These are phyloP conservation scores for Melipona beecheii DNA, from an alignment of 2,888 invertebrate species.

Conservation along the genomic window DNA sequence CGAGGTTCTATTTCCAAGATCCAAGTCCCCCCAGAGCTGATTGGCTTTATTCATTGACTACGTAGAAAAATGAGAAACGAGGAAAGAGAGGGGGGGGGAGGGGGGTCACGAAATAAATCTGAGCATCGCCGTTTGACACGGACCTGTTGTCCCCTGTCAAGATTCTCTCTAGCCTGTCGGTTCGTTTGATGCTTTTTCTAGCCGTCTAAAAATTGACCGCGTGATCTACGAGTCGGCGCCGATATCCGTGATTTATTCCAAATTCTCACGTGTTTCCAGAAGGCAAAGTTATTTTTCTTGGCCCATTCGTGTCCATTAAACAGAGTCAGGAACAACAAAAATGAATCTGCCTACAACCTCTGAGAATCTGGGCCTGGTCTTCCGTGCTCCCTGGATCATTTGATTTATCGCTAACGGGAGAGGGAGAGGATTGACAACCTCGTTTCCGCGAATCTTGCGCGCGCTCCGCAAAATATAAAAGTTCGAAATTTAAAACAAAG, in stretches of 20 bases:
- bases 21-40: neutral
- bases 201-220: constrained; percentile 19
- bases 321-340: neutral
- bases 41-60: neutral
- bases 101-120: neutral
- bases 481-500: too few species aligned
- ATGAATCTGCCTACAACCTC: neutral
- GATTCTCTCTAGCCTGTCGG: constrained; percentile 4
- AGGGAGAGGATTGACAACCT: neutral
- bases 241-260: constrained; percentile 26
- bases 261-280: neutral
- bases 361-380: neutral
- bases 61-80: too few species aligned
- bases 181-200: constrained; percentile 32
- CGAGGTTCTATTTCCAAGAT: neutral
- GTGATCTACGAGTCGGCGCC: constrained; percentile 23
- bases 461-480: too few species aligned
- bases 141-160: constrained; percentile 29
- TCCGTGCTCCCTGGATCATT: neutral
- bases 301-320: neutral
- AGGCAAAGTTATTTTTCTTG: constrained; percentile 29
- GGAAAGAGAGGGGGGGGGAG: too few species aligned
- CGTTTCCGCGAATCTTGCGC: neutral
- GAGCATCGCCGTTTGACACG: neutral
- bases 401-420: neutral